phyloP scores from a whole-genome alignment of 2,888 invertebrate species.

The Allophyes oxyacanthae region DNA sequence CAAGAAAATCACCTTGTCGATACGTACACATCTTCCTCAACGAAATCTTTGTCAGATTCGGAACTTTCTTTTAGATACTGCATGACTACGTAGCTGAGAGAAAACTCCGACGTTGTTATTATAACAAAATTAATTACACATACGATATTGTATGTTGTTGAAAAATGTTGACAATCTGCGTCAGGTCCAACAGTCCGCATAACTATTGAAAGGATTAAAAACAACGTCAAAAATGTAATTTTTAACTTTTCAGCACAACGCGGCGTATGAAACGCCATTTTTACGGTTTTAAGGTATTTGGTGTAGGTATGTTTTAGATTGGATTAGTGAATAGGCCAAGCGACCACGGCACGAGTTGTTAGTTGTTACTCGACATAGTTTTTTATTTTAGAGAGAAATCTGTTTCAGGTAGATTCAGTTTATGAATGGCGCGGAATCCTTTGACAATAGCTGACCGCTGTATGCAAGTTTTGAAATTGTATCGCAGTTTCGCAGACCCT shows the following conservation, averaged over 20 bases:
- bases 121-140: slow-evolving; percentile 1
- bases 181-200: slow-evolving; percentile 8
- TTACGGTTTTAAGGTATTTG: slow-evolving; percentile 22
- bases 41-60: slow-evolving; percentile 61
- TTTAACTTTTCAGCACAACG: slow-evolving; percentile 29
- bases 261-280: slow-evolving; percentile 33
- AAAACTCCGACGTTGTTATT: slow-evolving; percentile 8
- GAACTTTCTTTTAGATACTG: slow-evolving; percentile 63
- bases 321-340: slow-evolving; percentile 21
- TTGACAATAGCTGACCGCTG: neutral
- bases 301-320: slow-evolving; percentile 22
- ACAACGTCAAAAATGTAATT: slow-evolving; percentile 39
- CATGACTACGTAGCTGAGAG: slow-evolving; percentile 18
- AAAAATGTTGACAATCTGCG: too few species aligned
- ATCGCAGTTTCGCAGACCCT: too few species aligned
- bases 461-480: neutral
- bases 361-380: neutral
- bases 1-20: slow-evolving; percentile 21
- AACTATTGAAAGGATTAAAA: slow-evolving; percentile 33
- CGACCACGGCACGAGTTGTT: slow-evolving; percentile 1
- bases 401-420: too few species aligned
- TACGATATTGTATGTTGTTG: too few species aligned
- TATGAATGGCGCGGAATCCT: neutral
- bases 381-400: neutral
- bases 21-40: slow-evolving; percentile 42